Base-by-base conservation (phyloP, 2,113 vertebrate species). In the Misgurnus mizolepis region DNA sequence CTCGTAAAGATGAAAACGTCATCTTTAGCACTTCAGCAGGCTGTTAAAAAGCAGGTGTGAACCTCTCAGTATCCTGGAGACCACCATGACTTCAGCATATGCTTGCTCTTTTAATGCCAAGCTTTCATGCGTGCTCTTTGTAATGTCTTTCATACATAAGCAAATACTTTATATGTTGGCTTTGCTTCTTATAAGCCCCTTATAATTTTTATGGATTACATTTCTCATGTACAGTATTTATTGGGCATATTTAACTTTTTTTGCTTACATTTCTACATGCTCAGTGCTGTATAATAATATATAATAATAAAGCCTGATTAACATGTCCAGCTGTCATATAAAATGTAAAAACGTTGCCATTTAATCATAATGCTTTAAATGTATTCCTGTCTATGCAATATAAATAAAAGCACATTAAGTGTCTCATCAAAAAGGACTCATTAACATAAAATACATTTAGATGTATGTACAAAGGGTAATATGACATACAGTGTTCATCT, bases 41-140 rank as follows among this genome's bases (percentile, higher is more conserved):
- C 71, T 68, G 70, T 84, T 86, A 83, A 85, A 77, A 82, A 77
- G 84, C 86, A 85, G 82, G 84, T 87, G 86, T 80, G 73, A 85
- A 84, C 64, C 67, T 69, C 17, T 80, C 74, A 2, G 66, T 76
- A 77, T 85, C 80, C 80, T 80, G 68, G 60, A 78, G 84, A 87
- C 86, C 86, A 87, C 86, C 84, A 68, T 79, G 84, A 75, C 67
- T 84, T 71, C 41, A 79, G 69, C 81, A 82, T 72, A 53, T 67
- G 69, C 45, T 72, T 58, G 12, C 41, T 62, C 50, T 43, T 81
- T 82, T 76, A 81, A 83, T 78, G 58, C 39, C 70, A 76, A 70
- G 68, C 62, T 40, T 72, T 76, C 83, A 71, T 76, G 62, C 58
- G 60, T 27, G 78, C 9, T 50, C 22, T 50, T 62, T 62, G 6